Conservation (phyloP, 2,888 invertebrate species). For the Agrochola circellaris region DNA sequence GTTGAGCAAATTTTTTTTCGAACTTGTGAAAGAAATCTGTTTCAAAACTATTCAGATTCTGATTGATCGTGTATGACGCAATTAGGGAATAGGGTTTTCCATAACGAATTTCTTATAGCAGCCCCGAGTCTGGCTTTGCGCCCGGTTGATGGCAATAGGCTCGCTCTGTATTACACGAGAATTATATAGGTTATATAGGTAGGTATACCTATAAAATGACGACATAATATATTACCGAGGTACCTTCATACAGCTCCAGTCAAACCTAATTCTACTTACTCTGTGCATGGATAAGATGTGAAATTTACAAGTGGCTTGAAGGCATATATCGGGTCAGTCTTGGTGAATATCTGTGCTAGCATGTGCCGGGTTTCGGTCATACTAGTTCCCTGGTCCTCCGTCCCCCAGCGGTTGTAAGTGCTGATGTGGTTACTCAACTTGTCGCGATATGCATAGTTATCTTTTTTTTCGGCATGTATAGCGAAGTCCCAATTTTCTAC, state of each 20-base stretch:
- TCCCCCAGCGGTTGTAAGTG: conserved; percentile 87
- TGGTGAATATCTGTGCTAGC: conserved; percentile 85
- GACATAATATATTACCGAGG: too few species aligned
- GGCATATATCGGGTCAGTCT: conserved; percentile 83
- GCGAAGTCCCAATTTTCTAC: conserved; percentile 86
- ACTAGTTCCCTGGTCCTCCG: conserved; percentile 79
- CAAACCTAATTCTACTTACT: conserved; percentile 76
- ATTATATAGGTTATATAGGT: not conserved
- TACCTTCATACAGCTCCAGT: not conserved
- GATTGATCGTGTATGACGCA: too few species aligned
- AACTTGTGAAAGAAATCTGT: too few species aligned
- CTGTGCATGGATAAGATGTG: conserved; percentile 87
- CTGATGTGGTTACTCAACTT: conserved; percentile 85
- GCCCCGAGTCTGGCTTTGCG: too few species aligned
- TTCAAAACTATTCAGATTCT: too few species aligned
- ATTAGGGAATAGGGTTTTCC: too few species aligned
- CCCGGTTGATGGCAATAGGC: not conserved
- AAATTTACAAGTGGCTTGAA: conserved; percentile 87
- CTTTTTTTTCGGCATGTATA: conserved; percentile 84
- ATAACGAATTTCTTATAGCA: too few species aligned
- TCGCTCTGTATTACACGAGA: not conserved
- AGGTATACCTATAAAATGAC: too few species aligned
- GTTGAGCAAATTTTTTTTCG: too few species aligned
- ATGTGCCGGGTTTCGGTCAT: conserved; percentile 87
- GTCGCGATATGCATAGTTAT: conserved; percentile 88